A percentile compares a stretch with the other conserved stretches of the same genome.
Evolutionary conservation across 2,797 vertebrate genomes (phyloP).

Genomic region (Takifugu ocellatus): DNA sequence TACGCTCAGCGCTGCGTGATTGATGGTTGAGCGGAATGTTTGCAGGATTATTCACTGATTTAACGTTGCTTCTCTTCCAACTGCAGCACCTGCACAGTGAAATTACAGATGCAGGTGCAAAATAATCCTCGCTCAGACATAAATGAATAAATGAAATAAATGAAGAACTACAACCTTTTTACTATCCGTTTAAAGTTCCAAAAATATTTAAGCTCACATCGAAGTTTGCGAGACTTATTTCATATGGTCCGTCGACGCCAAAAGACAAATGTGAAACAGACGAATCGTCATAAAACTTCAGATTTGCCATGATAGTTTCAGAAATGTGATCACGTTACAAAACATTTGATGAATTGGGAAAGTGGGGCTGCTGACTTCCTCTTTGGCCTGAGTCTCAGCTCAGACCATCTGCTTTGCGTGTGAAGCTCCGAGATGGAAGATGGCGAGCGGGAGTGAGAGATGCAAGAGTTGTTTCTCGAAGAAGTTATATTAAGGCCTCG

Average conservation of each 20-base stretch:
- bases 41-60: background rate
- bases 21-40: background rate
- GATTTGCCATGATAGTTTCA: background rate
- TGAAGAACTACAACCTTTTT: no score
- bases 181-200: no score
- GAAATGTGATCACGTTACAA: background rate
- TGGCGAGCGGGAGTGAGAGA: conserved; percentile 24
- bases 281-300: background rate
- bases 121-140: no score
- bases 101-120: background rate
- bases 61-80: background rate
- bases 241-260: no score
- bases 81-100: background rate
- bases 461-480: conserved; percentile 49
- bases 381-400: conserved; percentile 15
- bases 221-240: no score
- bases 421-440: conserved; percentile 25
- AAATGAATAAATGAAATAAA: no score
- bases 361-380: background rate
- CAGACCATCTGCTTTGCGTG: conserved; percentile 42
- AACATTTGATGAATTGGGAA: background rate
- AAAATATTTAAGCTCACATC: no score
- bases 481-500: conserved; percentile 71
- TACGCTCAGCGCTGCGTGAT: background rate
- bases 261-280: background rate